Percentiles rank a stretch among this genome's conserved stretches.
phyloP scores from a whole-genome alignment of 2,888 invertebrate species.

The Xylota segnis region DNA sequence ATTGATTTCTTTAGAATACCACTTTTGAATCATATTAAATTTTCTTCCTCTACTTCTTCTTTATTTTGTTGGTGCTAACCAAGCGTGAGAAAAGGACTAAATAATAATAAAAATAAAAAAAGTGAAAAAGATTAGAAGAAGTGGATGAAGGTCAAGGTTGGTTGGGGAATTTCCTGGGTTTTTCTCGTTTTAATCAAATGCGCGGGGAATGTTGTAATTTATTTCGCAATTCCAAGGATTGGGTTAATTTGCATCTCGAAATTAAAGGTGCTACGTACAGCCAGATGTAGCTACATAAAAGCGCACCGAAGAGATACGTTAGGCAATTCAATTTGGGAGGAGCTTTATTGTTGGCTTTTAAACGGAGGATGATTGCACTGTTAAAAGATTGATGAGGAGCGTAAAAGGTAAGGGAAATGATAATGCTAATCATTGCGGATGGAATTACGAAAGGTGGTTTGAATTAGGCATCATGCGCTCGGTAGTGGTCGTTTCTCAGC shows the following conservation, averaged over 20 bases:
- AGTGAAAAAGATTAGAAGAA: neutral
- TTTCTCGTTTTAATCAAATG: slow-evolving; percentile 18
- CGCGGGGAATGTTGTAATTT: neutral
- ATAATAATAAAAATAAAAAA: slow-evolving; percentile 18
- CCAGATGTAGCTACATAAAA: too few relatives aligned
- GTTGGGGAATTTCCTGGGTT: neutral
- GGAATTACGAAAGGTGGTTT: neutral
- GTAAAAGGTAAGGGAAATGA: slow-evolving; percentile 5
- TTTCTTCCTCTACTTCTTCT: neutral
- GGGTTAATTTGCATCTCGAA: slow-evolving; percentile 45
- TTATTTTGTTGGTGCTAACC: neutral
- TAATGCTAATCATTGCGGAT: neutral
- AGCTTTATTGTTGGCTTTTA: slow-evolving; percentile 14
- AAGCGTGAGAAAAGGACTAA: slow-evolving; percentile 17
- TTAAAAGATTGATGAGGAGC: slow-evolving; percentile 9
- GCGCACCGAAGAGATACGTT: neutral
- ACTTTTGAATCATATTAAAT: slow-evolving; percentile 21
- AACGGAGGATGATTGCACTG: slow-evolving; percentile 6
- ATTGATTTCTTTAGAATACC: slow-evolving; percentile 56
- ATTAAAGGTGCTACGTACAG: neutral
- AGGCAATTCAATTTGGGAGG: slow-evolving; percentile 17
- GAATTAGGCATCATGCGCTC: neutral
- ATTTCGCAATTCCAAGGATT: slow-evolving; percentile 12
- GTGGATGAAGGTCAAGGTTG: slow-evolving; percentile 49
- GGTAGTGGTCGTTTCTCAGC: too few relatives aligned